Conservation (phyloP, 2,888 invertebrate genomes). For the Trypoxylon attenuatum region DNA sequence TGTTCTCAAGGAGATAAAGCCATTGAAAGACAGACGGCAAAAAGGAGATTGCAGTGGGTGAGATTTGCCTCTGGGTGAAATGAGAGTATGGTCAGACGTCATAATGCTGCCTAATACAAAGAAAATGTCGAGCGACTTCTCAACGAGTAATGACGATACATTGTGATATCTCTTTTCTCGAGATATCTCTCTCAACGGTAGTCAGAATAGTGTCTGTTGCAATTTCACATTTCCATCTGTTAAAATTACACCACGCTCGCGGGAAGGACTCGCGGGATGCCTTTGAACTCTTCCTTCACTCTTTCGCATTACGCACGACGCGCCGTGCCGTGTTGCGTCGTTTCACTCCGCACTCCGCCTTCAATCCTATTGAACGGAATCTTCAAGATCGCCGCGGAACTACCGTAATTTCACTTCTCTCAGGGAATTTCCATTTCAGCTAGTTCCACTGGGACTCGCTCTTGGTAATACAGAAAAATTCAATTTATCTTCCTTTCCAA, state of each 20-base stretch:
- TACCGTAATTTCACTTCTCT: background rate
- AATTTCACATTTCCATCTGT: conserved; percentile 23
- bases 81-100: background rate
- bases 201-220: background rate
- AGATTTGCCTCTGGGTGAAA: background rate
- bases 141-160: conserved; percentile 16
- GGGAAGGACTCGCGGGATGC: background rate
- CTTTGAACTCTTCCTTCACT: background rate
- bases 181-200: conserved; percentile 5
- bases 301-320: background rate
- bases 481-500: too few relatives aligned
- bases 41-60: too few relatives aligned
- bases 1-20: too few relatives aligned
- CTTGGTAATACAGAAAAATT: too few relatives aligned
- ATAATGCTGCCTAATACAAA: conserved; percentile 16
- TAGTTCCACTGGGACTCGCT: too few relatives aligned
- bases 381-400: background rate
- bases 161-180: conserved; percentile 19
- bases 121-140: conserved; percentile 6
- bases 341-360: too few relatives aligned
- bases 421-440: too few relatives aligned
- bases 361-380: too few relatives aligned
- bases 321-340: background rate
- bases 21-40: too few relatives aligned
- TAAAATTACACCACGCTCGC: conserved; percentile 5